Percentiles rank a stretch among this genome's conserved stretches.
These are phyloP conservation scores for Zoanthus gigantus DNA, from an alignment of 92 coral and sea anemone genomes.

Conservation along the genomic window DNA sequence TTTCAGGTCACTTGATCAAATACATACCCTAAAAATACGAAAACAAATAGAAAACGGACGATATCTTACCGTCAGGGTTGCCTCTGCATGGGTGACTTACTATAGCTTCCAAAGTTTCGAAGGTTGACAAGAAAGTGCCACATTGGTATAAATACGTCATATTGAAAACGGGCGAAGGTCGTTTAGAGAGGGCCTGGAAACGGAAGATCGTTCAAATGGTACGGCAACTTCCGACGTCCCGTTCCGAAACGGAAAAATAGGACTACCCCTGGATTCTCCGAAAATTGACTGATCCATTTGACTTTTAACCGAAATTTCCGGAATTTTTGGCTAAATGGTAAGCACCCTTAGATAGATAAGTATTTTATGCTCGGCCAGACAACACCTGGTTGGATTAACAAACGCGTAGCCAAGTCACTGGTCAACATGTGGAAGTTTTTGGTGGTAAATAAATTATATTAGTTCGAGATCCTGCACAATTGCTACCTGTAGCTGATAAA, in stretches of 20 bases:
- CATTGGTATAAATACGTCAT: not conserved
- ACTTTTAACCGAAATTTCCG: conserved; percentile 5
- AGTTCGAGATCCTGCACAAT: conserved; percentile 63
- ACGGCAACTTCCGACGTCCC: conserved; percentile 1
- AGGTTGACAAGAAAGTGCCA: not conserved
- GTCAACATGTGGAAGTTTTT: conserved; percentile 56
- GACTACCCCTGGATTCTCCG: conserved; percentile 1
- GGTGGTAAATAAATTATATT: conserved; percentile 50
- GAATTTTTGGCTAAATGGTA: conserved; percentile 3
- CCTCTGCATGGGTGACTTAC: not conserved
- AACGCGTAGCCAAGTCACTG: conserved; percentile 64
- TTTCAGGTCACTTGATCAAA: not conserved
- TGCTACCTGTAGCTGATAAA: conserved; percentile 60
- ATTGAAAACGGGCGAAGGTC: no score
- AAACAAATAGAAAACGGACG: no score
- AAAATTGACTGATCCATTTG: not conserved
- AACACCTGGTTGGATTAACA: conserved; percentile 60
- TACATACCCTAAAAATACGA: no score
- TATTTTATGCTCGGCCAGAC: conserved; percentile 63
- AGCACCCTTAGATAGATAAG: conserved; percentile 52
- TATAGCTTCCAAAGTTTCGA: not conserved
- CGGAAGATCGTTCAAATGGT: conserved; percentile 5
- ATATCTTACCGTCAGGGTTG: not conserved
- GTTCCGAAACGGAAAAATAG: not conserved
- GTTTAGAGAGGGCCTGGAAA: not conserved